phyloP scores from a whole-genome alignment of 1,140 invertebrate species.

The Aphidius ervi region DNA sequence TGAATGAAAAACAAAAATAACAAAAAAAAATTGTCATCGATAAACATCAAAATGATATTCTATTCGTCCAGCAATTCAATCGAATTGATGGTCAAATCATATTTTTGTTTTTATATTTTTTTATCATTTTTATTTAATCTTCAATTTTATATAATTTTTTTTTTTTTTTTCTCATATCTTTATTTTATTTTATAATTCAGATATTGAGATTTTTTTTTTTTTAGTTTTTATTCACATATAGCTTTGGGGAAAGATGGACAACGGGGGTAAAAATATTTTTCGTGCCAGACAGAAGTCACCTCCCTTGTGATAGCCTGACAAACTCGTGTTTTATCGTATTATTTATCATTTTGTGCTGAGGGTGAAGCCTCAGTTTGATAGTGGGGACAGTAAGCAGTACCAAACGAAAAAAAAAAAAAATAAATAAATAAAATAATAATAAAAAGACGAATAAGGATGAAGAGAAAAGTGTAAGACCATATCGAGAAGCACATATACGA shows the following conservation, averaged over 20 bases:
- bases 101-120: background rate
- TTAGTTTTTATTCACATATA: too few relatives aligned
- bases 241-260: constrained; percentile 1
- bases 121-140: background rate
- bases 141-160: constrained; percentile 7
- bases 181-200: too few relatives aligned
- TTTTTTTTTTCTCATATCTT: constrained; percentile 1
- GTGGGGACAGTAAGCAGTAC: background rate
- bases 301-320: constrained; percentile 48
- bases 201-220: background rate
- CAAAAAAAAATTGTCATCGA: constrained; percentile 2
- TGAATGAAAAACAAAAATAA: constrained; percentile 1
- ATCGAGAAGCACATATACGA: constrained; percentile 13
- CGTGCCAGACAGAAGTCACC: constrained; percentile 21
- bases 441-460: constrained; percentile 17
- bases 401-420: constrained; percentile 10
- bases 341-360: constrained; percentile 45
- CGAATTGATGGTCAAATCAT: constrained; percentile 3
- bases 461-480: constrained; percentile 13
- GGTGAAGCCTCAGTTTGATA: constrained; percentile 25
- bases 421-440: constrained; percentile 33
- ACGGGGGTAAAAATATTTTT: constrained; percentile 15
- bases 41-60: constrained; percentile 11
- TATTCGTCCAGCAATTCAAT: constrained; percentile 11
- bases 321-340: constrained; percentile 56